Evolutionary conservation across 1,140 invertebrate genomes (phyloP).

Genomic region (Bursaphelenchus mucronatus): DNA sequence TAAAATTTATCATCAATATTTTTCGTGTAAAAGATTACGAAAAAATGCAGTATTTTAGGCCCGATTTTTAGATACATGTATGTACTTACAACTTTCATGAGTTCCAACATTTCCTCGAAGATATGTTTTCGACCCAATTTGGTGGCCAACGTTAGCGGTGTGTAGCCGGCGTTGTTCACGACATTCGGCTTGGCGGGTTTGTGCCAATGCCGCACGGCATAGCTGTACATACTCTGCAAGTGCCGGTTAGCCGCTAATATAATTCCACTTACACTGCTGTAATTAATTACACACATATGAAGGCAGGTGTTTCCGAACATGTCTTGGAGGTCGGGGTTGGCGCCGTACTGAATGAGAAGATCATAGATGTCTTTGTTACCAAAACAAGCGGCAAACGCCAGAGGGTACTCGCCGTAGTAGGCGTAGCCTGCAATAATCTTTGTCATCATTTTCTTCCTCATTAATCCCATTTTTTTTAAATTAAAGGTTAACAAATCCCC

Average conservation of each 20-base stretch:
- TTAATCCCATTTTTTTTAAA: not conserved
- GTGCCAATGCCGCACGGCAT: slow-evolving; percentile 87
- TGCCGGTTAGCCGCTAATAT: not conserved
- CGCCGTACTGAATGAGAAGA: slow-evolving; percentile 79
- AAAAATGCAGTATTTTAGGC: not conserved
- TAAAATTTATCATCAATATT: too few relatives aligned
- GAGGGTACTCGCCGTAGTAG: slow-evolving; percentile 74
- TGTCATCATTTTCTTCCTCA: slow-evolving; percentile 2
- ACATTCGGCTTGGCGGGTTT: slow-evolving; percentile 83
- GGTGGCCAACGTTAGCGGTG: slow-evolving; percentile 88
- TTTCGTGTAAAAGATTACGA: too few relatives aligned
- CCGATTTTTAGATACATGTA: slow-evolving; percentile 1
- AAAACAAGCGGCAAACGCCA: slow-evolving; percentile 92
- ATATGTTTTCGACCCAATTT: slow-evolving; percentile 88
- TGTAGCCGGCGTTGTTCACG: slow-evolving; percentile 79
- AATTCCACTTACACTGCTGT: slow-evolving; percentile 75
- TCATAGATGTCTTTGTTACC: slow-evolving; percentile 97
- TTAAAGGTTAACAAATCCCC: slow-evolving; percentile 16
- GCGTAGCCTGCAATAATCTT: slow-evolving; percentile 52
- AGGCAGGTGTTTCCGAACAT: slow-evolving; percentile 73
- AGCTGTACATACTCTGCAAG: slow-evolving; percentile 90
- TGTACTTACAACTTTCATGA: slow-evolving; percentile 73
- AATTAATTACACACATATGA: slow-evolving; percentile 94
- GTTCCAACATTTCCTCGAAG: slow-evolving; percentile 93
- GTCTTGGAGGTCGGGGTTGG: slow-evolving; percentile 85